Conservation (phyloP, 2,113 vertebrate species). For the Corythaixoides concolor region DNA sequence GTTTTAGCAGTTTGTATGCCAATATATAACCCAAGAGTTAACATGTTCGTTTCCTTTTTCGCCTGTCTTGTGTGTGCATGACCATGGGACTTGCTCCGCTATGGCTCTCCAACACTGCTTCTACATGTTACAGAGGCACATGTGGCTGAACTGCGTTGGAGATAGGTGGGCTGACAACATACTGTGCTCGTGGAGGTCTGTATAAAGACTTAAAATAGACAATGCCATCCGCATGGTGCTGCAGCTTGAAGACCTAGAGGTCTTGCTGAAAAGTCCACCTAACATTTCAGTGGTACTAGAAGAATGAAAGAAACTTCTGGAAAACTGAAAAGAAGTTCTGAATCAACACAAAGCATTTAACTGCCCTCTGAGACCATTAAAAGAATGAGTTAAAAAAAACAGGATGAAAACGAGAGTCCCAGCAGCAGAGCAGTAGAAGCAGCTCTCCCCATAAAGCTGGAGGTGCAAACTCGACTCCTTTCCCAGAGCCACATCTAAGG, state of each 20-base stretch:
- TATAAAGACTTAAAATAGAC: not conserved
- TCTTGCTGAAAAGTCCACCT: not conserved
- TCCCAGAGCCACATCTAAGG: not conserved
- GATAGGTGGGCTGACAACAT: not conserved
- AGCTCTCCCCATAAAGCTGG: not conserved
- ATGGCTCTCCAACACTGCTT: not conserved
- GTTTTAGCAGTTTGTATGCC: not conserved
- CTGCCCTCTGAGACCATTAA: not conserved
- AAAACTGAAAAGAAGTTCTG: not conserved
- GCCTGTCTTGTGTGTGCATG: not conserved
- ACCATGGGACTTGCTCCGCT: not conserved
- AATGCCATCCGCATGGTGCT: not conserved
- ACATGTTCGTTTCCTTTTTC: not conserved
- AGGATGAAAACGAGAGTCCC: not conserved
- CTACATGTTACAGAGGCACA: fast-evolving
- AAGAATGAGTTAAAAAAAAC: not conserved
- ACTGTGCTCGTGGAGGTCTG: not conserved
- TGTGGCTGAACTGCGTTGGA: not conserved
- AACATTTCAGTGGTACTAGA: not conserved
- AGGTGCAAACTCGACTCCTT: not conserved
- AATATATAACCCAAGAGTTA: not conserved
- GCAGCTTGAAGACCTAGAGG: not conserved
- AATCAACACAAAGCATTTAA: not conserved
- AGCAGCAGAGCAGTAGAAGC: not conserved
- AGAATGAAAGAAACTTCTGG: not conserved